These are phyloP conservation scores for Tetraodon nigroviridis DNA, from an alignment of 2,113 vertebrate species.

Conservation along the genomic window DNA sequence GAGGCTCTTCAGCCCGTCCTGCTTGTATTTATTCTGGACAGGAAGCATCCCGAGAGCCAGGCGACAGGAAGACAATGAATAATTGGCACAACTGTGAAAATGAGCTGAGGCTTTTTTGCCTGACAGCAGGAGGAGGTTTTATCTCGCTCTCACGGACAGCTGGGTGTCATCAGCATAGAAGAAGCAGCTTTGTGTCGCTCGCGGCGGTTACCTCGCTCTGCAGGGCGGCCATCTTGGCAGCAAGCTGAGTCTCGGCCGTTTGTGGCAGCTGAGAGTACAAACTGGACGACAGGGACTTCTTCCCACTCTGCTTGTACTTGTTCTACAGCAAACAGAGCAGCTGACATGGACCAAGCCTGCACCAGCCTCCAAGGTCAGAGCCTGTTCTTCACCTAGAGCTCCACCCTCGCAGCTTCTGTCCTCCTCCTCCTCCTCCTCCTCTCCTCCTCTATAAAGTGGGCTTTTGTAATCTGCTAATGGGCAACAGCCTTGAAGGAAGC, in stretches of 20 bases:
- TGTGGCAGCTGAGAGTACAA: slow-evolving; percentile 67
- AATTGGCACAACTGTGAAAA: neutral
- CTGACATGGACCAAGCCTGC: neutral
- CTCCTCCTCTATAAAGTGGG: too few species aligned
- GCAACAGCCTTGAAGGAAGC: neutral
- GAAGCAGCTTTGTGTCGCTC: neutral
- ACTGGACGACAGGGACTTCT: slow-evolving; percentile 37
- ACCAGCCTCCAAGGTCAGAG: too few species aligned
- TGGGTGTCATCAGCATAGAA: too few species aligned
- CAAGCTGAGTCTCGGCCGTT: slow-evolving; percentile 63
- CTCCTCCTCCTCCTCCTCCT: too few species aligned
- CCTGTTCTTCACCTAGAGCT: too few species aligned
- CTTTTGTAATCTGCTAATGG: too few species aligned
- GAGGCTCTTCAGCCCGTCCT: slow-evolving; percentile 36
- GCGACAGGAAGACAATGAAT: too few species aligned
- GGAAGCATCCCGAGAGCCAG: neutral
- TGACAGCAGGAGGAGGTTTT: too few species aligned
- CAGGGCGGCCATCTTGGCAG: slow-evolving; percentile 60
- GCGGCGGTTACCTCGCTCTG: slow-evolving; percentile 57
- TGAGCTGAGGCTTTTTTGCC: neutral
- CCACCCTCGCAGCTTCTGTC: too few species aligned
- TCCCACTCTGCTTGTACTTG: slow-evolving; percentile 58
- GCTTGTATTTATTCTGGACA: slow-evolving; percentile 57
- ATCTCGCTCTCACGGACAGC: too few species aligned
- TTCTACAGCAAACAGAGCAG: slow-evolving; percentile 29